A percentile compares a stretch with the other conserved stretches of the same genome.
phyloP scores from a whole-genome alignment of 2,113 vertebrate genomes.

The Tupaia tana region DNA sequence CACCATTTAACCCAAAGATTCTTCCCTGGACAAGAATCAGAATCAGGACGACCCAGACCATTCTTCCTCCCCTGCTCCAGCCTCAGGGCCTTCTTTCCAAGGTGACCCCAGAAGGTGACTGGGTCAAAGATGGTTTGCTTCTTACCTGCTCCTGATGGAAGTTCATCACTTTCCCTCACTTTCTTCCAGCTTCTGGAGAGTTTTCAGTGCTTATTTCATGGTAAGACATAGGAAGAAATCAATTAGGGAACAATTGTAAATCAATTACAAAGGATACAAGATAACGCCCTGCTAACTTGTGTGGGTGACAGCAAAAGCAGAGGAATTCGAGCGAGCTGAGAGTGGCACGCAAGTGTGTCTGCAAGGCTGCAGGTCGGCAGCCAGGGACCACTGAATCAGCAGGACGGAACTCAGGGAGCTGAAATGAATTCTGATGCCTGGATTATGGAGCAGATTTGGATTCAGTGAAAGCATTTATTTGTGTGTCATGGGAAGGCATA shows the following conservation, averaged over 20 bases:
- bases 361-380: not conserved
- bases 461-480: not conserved
- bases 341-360: fast-evolving
- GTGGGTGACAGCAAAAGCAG: no score
- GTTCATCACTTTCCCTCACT: not conserved
- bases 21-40: not conserved
- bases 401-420: not conserved
- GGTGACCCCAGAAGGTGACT: not conserved
- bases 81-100: not conserved
- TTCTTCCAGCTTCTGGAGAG: not conserved
- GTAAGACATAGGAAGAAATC: not conserved
- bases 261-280: not conserved
- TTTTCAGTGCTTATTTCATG: not conserved
- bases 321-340: not conserved
- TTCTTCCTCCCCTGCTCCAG: no score
- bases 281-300: not conserved
- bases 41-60: not conserved
- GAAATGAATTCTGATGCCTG: not conserved
- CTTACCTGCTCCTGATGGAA: not conserved
- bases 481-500: not conserved
- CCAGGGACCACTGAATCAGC: fast-evolving
- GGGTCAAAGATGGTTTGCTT: not conserved
- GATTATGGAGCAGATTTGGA: not conserved
- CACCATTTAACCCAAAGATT: not conserved
- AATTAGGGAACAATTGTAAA: not conserved